Base-by-base conservation (phyloP, 92 coral and sea anemone genomes). In the Blastomussa wellsi region DNA sequence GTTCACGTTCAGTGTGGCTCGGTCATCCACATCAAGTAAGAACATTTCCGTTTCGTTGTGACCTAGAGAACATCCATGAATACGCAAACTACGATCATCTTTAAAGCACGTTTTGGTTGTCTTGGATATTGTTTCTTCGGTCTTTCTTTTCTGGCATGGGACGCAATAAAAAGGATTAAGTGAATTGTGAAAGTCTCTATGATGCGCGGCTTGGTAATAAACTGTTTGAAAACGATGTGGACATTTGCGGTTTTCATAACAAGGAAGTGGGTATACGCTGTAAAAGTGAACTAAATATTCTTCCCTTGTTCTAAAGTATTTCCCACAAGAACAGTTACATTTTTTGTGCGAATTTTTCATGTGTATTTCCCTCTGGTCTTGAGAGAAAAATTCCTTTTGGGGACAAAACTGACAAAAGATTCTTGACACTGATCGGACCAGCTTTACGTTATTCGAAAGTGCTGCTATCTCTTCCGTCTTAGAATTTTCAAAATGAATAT, bases 321-420 rank as follows among this genome's bases (percentile, higher is more conserved):
- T 81, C 32, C 92, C 98, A 37, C 99, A 97, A n/a, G 98, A 93
- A 51, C 99, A 97, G 60, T 97, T 97, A 68, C 99, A 97, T 78
- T 97, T 97, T 88, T 97, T 97, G 87, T 97, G 99, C 35, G 95
- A 89, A 80, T 94, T 90, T 74, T 92, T 91, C 99, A 97, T 97
- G 85, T 97, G 99, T 38, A 92, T 91, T 42, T 97, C 99, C 31
- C 78, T 84, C 64, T 97, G 99, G 35, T 91, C 95, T 62, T 78
- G 29, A 16, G 97, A 91, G 31, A 94, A 44, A 89, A 97, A 97
- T 49, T 72, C 78, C 79, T 92, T 97, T 22, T 78, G 93, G 0
- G 99, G 98, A 64, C 99, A 97, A 87, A 97, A 97, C 85, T 97
- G 91, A 53, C 99, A 97, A 11, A 69, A 65, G 32, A 90, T 65